phyloP scores from a whole-genome alignment of 92 coral and sea anemone genomes.

The Scolanthus callimorphus region DNA sequence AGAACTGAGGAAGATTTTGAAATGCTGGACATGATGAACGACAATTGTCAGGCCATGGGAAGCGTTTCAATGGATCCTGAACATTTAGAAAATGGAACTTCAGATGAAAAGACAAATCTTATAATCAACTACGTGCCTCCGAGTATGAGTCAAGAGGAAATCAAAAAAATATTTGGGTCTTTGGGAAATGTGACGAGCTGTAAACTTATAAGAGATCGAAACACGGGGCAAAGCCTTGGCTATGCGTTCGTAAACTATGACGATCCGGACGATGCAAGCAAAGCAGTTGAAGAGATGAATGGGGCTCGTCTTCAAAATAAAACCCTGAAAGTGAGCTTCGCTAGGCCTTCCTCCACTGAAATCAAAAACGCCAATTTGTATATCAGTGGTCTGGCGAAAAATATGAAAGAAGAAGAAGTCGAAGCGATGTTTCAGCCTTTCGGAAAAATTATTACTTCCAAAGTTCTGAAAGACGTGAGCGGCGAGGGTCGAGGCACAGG shows the following conservation, averaged over 20 bases:
- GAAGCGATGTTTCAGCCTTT: constrained; percentile 83
- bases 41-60: constrained; percentile 52
- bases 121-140: constrained; percentile 98
- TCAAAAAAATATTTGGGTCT: constrained; percentile 80
- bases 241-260: constrained; percentile 96
- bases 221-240: constrained; percentile 94
- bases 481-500: constrained; percentile 97
- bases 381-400: constrained; percentile 94
- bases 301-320: constrained; percentile 90
- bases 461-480: constrained; percentile 90
- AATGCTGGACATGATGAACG: constrained; percentile 93
- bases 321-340: constrained; percentile 93
- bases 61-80: constrained; percentile 57
- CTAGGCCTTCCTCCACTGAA: constrained; percentile 97
- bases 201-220: constrained; percentile 92
- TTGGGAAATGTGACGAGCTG: constrained; percentile 87
- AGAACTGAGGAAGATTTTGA: constrained; percentile 3
- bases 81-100: constrained; percentile 75
- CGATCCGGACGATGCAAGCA: constrained; percentile 83
- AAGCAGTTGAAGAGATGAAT: constrained; percentile 90
- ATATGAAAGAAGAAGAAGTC: constrained; percentile 82
- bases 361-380: constrained; percentile 99
- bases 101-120: constrained; percentile 91
- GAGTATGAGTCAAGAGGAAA: constrained; percentile 94
- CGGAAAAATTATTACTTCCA: constrained; percentile 92